Conservation (phyloP, 2,113 vertebrate species). For the Colossoma macropomum region DNA sequence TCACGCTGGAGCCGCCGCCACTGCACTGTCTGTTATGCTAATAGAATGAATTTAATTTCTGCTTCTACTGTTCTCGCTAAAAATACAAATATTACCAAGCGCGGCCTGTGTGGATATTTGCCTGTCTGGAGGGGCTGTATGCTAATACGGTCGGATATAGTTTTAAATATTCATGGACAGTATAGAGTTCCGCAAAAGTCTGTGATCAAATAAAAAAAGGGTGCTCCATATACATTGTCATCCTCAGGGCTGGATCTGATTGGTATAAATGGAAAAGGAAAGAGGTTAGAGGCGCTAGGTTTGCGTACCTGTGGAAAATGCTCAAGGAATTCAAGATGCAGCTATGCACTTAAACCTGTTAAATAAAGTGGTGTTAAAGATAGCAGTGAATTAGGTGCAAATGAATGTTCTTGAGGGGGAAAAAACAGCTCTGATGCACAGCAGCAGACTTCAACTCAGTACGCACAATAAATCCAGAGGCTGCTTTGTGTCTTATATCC, state of each 20-base stretch:
- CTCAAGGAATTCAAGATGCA: background rate
- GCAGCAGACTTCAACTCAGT: background rate
- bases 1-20: constrained; percentile 38
- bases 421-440: background rate
- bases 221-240: background rate
- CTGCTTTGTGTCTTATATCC: background rate
- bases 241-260: background rate
- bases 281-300: background rate
- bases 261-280: background rate
- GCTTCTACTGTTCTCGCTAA: constrained; percentile 44
- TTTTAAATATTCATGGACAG: constrained; percentile 52
- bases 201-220: constrained; percentile 18
- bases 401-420: background rate
- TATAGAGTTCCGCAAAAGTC: constrained; percentile 1
- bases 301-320: background rate
- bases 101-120: constrained; percentile 43
- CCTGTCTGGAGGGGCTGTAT: constrained; percentile 46
- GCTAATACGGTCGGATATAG: constrained; percentile 32
- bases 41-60: constrained; percentile 52
- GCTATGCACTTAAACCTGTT: background rate
- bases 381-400: constrained; percentile 3
- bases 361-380: constrained; percentile 2
- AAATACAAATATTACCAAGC: constrained; percentile 48
- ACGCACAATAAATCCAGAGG: background rate
- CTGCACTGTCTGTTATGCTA: constrained; percentile 49